Base-by-base conservation (phyloP, 2,113 vertebrate genomes). In the Rhagologus leucostigma region DNA sequence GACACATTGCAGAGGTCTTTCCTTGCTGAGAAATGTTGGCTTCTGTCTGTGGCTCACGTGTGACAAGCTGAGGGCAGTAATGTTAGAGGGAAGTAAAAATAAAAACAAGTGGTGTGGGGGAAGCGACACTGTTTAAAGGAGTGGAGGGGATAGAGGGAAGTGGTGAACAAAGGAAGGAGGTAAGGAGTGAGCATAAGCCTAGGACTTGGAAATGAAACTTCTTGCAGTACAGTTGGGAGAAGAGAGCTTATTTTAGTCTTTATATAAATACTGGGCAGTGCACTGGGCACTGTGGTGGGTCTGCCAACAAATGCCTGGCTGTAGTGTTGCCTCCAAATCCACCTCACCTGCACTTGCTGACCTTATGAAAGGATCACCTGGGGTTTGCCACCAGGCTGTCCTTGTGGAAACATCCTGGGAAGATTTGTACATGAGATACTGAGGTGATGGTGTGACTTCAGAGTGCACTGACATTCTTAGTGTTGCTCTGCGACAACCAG, bases 141-240 rank as follows among this genome's bases (percentile, higher is more conserved):
- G 29, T 65, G 57, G 41, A 30, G 63, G 79, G 59, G 53, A 16
- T 8, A 44, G 71, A 53, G 76, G 63, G 56, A 93, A 90, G 81
- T 87, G 73, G 74, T 59, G 64, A 74, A 90, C 88, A 64, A 80
- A 84, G 82, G 70, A 90, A 88, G 68, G 90, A 87, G 87, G 89
- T 94, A 76, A 93, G n/a, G 49, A 85, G 37, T 4, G 49, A 82
- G 33, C 46, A 52, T n/a, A 10, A 50, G 29, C 46, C 33, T 21
- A 5, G 59, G 87, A 60, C 87, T 91, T 93, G 64, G 81, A 92
- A 92, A 74, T 67, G 32, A 82, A 95, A 95, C 77, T 47, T 23
- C 8, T 1, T 59, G 74, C 69, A 69, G 75, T 22, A 13, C 63
- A 68, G 33, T 13, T 52, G n/a, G 29, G 80, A 84, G 69, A 35